Evolutionary conservation across 1,140 invertebrate species (phyloP), one percentile per base, ranked within the genome.

Genomic region (Fopius arisanus): DNA sequence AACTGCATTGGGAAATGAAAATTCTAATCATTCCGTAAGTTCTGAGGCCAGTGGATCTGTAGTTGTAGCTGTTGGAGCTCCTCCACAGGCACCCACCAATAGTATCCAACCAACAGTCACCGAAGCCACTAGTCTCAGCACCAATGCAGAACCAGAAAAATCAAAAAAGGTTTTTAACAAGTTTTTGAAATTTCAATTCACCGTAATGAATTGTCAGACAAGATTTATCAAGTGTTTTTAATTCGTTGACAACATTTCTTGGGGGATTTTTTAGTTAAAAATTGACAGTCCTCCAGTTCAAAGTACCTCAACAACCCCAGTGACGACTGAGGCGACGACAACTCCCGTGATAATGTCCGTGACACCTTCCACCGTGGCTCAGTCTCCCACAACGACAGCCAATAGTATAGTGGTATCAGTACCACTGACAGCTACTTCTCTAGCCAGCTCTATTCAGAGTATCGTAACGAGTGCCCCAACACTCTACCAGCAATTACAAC

Each of bases 321-420:
- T 81, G 28, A 79, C 78, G 33, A 78, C 80, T 16, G 86, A 86
- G 67, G 78, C 81, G 5, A 84, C 83, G 14, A 82, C 84, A 4
- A 85, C 81, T 40, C 83, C 86, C 66, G 84, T 87, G 67, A 86
- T 86, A 77, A 87, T 86, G 80, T 75, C 85, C 41, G 79, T 85
- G 70, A 82, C 82, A 29, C 82, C 86, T 41, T 78, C 83, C 1
- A 28, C 81, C 26, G 78, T 81, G 26, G 81, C 81, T 5, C 84
- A 86, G 68, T 81, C 84, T n/a, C 78, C 81, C 6, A 82, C 83
- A 14, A 83, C 86, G 31, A 83, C 83, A 9, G 82, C 84, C 0
- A 86, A 84, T 54, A 86, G 84, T 63, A 86, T 87, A 73, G 85
- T 87, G 0, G 86, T 87, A 3, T 87, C 86, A 6, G 86, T 87